phyloP scores from a whole-genome alignment of 1,140 invertebrate genomes.

The Teleopsis dalmanni region DNA sequence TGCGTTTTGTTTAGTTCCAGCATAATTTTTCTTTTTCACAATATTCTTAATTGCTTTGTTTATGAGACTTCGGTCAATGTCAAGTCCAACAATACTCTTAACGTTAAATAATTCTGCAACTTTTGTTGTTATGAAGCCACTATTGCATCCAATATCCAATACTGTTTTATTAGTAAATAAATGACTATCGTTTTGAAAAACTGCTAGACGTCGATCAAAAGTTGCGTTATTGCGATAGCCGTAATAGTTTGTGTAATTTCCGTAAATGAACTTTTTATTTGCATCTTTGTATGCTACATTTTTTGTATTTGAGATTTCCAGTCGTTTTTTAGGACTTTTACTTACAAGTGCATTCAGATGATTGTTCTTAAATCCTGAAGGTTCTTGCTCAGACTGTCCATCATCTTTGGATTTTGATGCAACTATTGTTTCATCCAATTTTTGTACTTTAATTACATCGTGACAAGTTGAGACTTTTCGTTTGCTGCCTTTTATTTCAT shows the following conservation, averaged over 20 bases:
- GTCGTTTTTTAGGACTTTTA: conserved; percentile 16
- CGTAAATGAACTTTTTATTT: conserved; percentile 27
- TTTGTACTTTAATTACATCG: no score
- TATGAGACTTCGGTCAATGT: conserved; percentile 88
- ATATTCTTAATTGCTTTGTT: conserved; percentile 40
- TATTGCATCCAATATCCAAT: conserved; percentile 96
- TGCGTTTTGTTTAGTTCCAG: background rate
- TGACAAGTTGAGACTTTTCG: no score
- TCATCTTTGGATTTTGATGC: no score
- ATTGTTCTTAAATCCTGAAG: no score
- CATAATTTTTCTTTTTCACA: conserved; percentile 18
- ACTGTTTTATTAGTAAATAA: conserved; percentile 84
- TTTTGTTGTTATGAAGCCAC: conserved; percentile 82
- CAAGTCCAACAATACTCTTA: conserved; percentile 80
- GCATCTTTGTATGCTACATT: conserved; percentile 5
- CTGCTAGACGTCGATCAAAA: conserved; percentile 71
- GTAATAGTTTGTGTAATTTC: conserved; percentile 64
- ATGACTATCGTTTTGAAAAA: conserved; percentile 66
- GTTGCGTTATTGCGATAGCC: conserved; percentile 80
- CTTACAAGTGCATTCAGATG: background rate
- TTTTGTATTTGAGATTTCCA: background rate
- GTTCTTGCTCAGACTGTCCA: no score
- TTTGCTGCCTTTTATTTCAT: no score
- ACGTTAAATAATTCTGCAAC: conserved; percentile 78
- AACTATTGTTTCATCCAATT: no score